A percentile compares a stretch with the other conserved stretches of the same genome.
These are phyloP conservation scores for Ranitomeya variabilis DNA, from an alignment of 2,113 vertebrate genomes.

Conservation along the genomic window DNA sequence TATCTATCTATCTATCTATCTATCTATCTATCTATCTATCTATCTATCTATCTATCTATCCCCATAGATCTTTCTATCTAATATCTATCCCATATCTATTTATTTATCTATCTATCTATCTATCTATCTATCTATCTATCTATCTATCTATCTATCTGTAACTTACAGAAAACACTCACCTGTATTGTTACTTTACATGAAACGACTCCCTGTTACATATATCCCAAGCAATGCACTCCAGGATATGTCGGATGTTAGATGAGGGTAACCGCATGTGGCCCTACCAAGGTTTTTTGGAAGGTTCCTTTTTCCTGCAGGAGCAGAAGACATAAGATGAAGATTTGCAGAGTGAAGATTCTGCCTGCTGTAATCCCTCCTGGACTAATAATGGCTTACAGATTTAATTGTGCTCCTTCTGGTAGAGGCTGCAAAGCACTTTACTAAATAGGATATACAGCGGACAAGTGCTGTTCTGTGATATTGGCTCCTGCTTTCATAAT, in stretches of 20 bases:
- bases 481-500: neutral
- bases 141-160: neutral
- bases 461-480: neutral
- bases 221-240: neutral
- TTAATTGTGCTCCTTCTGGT: conserved; percentile 68
- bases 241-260: no score
- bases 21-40: conserved; percentile 12
- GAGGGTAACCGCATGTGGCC: neutral
- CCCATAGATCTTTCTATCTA: neutral
- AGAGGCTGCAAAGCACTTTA: conserved; percentile 63
- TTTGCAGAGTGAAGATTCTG: conserved; percentile 44
- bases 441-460: conserved; percentile 54
- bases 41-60: no score
- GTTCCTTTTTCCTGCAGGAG: neutral
- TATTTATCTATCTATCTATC: neutral
- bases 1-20: conserved; percentile 20
- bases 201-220: neutral
- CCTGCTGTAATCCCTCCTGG: conserved; percentile 63
- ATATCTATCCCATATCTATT: neutral
- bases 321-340: conserved; percentile 32
- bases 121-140: neutral
- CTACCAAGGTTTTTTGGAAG: neutral
- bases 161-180: neutral
- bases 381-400: conserved; percentile 69
- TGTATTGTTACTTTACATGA: neutral